These are phyloP conservation scores for Leptinotarsa tumamoca DNA, from an alignment of 2,888 invertebrate genomes.

Conservation along the genomic window DNA sequence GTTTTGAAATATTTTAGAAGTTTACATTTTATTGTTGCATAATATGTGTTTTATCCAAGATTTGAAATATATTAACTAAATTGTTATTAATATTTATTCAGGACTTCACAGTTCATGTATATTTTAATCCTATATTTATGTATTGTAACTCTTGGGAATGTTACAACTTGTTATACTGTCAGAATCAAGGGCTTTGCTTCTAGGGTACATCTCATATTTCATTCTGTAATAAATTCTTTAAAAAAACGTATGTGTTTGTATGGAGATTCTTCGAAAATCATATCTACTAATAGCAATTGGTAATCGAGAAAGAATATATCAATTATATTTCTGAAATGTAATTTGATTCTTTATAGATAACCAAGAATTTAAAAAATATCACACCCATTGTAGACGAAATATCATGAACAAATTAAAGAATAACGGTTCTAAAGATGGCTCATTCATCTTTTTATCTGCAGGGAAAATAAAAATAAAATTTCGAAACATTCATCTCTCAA, in stretches of 20 bases:
- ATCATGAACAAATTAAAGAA: too few species aligned
- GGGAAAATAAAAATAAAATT: too few species aligned
- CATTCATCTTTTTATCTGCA: too few species aligned
- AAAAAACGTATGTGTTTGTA: constrained; percentile 21
- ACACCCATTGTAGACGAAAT: too few species aligned
- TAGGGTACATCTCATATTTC: constrained; percentile 60
- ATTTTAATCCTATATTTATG: constrained; percentile 52
- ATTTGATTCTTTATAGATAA: too few species aligned
- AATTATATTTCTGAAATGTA: too few species aligned
- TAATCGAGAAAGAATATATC: too few species aligned
- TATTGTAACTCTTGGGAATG: constrained; percentile 61
- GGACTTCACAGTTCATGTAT: constrained; percentile 52
- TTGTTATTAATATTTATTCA: constrained; percentile 49
- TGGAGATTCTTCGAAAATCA: neutral
- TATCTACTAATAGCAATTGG: too few species aligned
- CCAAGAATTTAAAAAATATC: too few species aligned
- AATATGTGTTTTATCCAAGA: constrained; percentile 38
- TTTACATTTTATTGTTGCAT: constrained; percentile 44
- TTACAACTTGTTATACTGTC: constrained; percentile 62
- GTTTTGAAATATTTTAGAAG: constrained; percentile 31
- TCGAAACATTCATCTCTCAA: too few species aligned
- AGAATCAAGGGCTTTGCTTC: constrained; percentile 62
- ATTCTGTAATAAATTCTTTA: constrained; percentile 56
- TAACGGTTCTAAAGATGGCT: too few species aligned
- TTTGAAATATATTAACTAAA: constrained; percentile 46